Percentiles rank a stretch among this genome's conserved stretches.
phyloP scores from a whole-genome alignment of 2,113 vertebrate genomes.

The Hylia prasina region DNA sequence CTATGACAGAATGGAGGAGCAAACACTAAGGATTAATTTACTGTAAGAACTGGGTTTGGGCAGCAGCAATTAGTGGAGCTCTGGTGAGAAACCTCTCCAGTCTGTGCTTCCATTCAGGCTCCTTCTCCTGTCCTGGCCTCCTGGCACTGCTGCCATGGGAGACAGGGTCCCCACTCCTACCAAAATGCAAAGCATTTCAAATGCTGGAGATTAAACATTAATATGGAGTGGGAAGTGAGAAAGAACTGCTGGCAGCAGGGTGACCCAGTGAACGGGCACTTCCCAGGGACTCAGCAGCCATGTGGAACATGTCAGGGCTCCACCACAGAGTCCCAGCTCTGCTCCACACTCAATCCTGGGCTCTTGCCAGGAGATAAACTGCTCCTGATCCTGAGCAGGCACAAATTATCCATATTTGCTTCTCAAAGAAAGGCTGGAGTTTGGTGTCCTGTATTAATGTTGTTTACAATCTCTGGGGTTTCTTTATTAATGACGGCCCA shows the following conservation, averaged over 20 bases:
- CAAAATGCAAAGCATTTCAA: neutral
- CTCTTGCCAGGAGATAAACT: neutral
- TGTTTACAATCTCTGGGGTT: neutral
- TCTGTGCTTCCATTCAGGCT: neutral
- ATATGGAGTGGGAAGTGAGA: neutral
- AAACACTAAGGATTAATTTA: neutral
- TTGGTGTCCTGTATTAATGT: neutral
- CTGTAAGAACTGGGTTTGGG: neutral
- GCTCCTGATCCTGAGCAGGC: neutral
- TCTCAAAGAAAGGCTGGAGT: neutral
- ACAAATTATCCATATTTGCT: neutral
- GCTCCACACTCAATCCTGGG: neutral
- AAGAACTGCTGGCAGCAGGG: neutral
- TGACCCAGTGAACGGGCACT: neutral
- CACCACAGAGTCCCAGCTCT: fast-evolving
- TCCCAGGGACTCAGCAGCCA: neutral
- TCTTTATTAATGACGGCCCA: neutral
- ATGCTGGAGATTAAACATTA: neutral
- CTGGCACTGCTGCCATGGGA: neutral
- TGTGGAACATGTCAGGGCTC: neutral
- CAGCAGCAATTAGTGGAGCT: neutral
- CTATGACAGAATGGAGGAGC: neutral
- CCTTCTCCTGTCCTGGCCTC: neutral
- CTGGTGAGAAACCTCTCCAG: neutral
- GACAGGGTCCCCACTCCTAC: neutral